phyloP scores from a whole-genome alignment of 2,113 vertebrate genomes.

The Motacilla tschutschensis region DNA sequence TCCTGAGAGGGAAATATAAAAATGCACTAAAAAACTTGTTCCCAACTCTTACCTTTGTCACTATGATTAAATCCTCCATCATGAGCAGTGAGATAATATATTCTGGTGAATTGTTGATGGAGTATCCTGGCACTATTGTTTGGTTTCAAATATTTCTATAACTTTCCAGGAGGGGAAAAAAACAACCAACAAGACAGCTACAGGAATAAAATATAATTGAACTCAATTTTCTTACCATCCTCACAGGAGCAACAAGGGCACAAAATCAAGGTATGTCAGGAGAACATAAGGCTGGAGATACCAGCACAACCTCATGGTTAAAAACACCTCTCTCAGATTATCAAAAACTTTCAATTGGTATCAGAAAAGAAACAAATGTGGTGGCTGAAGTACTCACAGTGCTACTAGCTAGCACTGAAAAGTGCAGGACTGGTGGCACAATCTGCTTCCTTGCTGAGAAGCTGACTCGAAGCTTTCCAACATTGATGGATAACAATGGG shows the following conservation, averaged over 20 bases:
- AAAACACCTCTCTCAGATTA: neutral
- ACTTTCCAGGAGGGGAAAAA: neutral
- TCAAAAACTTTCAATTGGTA: neutral
- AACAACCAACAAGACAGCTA: neutral
- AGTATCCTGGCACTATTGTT: neutral
- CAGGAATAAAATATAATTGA: neutral
- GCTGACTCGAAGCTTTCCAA: neutral
- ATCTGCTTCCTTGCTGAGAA: neutral
- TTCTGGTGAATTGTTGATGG: neutral
- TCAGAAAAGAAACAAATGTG: neutral
- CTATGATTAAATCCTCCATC: neutral
- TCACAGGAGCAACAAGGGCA: neutral
- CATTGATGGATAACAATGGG: fast-evolving
- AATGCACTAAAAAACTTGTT: neutral
- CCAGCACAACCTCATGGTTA: neutral
- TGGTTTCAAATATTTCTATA: neutral
- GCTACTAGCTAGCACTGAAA: neutral
- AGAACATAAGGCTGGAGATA: neutral
- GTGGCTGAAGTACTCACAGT: neutral
- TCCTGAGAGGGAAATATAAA: neutral
- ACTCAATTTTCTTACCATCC: neutral
- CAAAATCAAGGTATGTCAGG: neutral
- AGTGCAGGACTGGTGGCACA: neutral
- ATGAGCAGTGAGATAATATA: neutral
- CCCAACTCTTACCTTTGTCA: neutral